Evolutionary conservation across 1,140 invertebrate species (phyloP).

Genomic region (Bilobella aurantiaca): DNA sequence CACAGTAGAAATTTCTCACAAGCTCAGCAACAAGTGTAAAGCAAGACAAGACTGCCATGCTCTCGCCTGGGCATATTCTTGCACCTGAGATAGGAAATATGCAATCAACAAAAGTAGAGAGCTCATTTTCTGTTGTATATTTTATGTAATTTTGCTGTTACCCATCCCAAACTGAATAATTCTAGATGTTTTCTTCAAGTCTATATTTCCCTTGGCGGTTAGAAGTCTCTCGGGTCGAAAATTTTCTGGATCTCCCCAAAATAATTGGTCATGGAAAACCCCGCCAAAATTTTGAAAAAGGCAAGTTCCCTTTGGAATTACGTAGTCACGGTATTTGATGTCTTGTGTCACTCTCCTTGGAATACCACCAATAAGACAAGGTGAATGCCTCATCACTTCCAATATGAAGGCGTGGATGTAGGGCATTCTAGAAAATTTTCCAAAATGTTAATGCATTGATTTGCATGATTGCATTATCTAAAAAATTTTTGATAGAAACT

Average conservation of each 20-base stretch:
- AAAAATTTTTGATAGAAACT: too few species aligned
- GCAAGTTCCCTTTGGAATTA: not conserved
- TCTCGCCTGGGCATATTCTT: not conserved
- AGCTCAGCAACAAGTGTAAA: not conserved
- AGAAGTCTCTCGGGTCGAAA: not conserved
- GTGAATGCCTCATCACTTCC: not conserved
- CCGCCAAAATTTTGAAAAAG: not conserved
- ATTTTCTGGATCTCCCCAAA: not conserved
- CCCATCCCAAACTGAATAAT: not conserved
- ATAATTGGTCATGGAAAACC: not conserved
- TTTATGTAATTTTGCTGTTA: too few species aligned
- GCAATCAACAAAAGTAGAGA: not conserved
- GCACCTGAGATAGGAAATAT: not conserved
- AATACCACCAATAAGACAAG: not conserved
- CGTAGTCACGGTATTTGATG: not conserved
- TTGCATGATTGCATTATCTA: not conserved
- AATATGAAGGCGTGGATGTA: not conserved
- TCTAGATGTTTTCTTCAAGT: not conserved
- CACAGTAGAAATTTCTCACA: not conserved
- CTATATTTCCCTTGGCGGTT: not conserved
- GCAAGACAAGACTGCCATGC: not conserved
- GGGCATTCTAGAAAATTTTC: too few species aligned
- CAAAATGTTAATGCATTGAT: too few species aligned
- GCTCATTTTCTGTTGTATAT: too few species aligned
- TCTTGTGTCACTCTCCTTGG: not conserved